phyloP scores from a whole-genome alignment of 2,797 vertebrate genomes.

The Acanthurus tractus region DNA sequence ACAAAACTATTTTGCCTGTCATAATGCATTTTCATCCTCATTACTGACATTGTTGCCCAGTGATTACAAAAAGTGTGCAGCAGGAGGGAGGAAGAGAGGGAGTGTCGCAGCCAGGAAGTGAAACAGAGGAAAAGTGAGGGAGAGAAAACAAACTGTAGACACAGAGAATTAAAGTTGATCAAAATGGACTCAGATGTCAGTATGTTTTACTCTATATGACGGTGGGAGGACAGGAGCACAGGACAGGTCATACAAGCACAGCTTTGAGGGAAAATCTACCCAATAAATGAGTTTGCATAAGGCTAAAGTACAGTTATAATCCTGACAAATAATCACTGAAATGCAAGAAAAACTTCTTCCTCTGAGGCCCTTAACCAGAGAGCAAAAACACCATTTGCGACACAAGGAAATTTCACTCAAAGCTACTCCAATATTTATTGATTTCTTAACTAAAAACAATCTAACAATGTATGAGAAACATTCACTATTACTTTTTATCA shows the following conservation, averaged over 20 bases:
- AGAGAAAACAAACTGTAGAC: constrained; percentile 11
- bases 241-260: background rate
- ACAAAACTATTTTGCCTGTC: constrained; percentile 70
- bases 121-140: constrained; percentile 38
- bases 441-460: background rate
- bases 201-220: background rate
- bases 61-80: constrained; percentile 47
- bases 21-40: constrained; percentile 74
- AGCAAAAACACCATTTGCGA: background rate
- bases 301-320: background rate
- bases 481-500: constrained; percentile 2
- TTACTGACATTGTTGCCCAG: constrained; percentile 63
- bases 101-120: constrained; percentile 18
- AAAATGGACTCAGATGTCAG: constrained; percentile 18
- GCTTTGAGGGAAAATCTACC: background rate
- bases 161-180: constrained; percentile 21
- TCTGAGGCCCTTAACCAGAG: background rate
- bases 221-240: background rate
- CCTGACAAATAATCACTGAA: background rate
- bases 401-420: background rate
- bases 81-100: constrained; percentile 27
- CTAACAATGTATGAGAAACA: background rate
- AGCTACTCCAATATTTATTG: too few species aligned
- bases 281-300: background rate
- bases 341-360: background rate